Conservation (phyloP, 2,888 invertebrate species). For the Andrena chrysosceles region DNA sequence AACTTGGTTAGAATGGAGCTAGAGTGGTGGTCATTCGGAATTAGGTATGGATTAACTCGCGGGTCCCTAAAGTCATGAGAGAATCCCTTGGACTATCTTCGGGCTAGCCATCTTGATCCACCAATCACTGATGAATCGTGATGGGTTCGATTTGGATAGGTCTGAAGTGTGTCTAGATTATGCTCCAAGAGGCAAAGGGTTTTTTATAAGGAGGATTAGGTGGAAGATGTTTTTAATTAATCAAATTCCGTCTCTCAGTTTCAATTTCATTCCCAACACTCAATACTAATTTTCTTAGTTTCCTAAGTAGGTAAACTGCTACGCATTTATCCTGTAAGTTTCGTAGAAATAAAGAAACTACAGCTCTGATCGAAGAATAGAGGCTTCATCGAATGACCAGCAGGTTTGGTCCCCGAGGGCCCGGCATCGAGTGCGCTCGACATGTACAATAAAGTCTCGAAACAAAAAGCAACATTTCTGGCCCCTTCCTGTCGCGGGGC, state of each 20-base stretch:
- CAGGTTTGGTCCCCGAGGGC: not conserved
- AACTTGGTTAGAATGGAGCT: not conserved
- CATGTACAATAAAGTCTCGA: constrained; percentile 5
- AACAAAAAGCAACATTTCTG: constrained; percentile 21
- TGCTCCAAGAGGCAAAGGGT: not conserved
- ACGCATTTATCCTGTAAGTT: too few species aligned
- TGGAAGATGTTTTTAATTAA: too few species aligned
- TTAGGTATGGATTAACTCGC: not conserved
- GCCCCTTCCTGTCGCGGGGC: not conserved
- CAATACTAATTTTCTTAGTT: too few species aligned
- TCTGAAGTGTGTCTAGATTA: not conserved
- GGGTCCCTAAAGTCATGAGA: not conserved
- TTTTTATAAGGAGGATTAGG: too few species aligned
- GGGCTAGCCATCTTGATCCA: not conserved
- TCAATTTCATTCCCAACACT: too few species aligned
- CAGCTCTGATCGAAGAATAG: not conserved
- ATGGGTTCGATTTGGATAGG: not conserved
- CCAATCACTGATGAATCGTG: not conserved
- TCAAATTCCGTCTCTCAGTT: too few species aligned
- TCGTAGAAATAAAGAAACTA: too few species aligned
- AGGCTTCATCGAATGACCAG: not conserved
- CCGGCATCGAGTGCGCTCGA: not conserved
- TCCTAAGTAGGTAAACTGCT: too few species aligned
- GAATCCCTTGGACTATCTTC: not conserved
- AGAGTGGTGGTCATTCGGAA: not conserved